phyloP scores from a whole-genome alignment of 2,113 vertebrate genomes.

The Hipposideros armiger region DNA sequence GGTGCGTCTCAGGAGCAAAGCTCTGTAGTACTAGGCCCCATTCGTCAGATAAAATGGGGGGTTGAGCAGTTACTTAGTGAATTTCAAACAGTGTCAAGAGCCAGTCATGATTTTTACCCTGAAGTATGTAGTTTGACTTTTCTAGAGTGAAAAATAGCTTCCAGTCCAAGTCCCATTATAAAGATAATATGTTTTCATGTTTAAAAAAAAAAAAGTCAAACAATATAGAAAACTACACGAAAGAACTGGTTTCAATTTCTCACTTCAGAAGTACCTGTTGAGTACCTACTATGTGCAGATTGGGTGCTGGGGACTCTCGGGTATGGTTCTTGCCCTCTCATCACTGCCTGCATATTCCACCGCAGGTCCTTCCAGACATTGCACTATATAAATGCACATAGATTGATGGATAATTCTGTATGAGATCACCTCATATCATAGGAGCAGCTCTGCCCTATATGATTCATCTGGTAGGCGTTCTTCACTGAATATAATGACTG shows the following conservation, averaged over 20 bases:
- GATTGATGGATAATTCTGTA: background rate
- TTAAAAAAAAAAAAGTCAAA: background rate
- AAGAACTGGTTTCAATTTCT: background rate
- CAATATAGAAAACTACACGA: background rate
- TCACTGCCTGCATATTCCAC: fast-evolving
- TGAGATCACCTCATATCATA: too few relatives aligned
- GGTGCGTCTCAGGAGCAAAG: slow-evolving; percentile 46
- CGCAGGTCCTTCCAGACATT: background rate
- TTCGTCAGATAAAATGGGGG: background rate
- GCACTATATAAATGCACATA: too few relatives aligned
- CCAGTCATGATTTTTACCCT: background rate
- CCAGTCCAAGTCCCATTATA: background rate
- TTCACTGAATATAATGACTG: background rate
- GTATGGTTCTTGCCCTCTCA: background rate
- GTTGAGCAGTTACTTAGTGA: slow-evolving; percentile 33
- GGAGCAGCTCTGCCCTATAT: background rate
- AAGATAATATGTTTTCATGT: background rate
- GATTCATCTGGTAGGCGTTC: background rate
- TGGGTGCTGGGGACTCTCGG: background rate
- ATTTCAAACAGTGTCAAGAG: slow-evolving; percentile 63
- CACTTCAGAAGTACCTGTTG: background rate
- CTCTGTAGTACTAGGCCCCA: background rate
- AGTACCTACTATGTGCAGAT: background rate
- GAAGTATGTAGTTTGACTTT: slow-evolving; percentile 24
- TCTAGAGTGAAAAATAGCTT: slow-evolving; percentile 54